Evolutionary conservation across 2,113 vertebrate species (phyloP), one percentile per base, ranked within the genome.

Genomic region (Urocynchramus pylzowi): DNA sequence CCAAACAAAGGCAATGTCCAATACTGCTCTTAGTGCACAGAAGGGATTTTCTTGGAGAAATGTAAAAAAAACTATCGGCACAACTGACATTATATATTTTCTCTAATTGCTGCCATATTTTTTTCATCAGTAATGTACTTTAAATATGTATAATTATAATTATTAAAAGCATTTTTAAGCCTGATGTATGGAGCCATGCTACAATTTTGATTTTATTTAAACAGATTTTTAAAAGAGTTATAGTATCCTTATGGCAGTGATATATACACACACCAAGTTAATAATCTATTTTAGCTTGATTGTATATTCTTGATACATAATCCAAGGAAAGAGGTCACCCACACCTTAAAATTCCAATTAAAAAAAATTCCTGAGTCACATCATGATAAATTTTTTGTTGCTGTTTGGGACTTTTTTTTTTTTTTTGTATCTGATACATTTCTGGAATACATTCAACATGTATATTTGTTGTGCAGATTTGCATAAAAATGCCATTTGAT

Each of bases 401-500:
- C 11, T 65, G 2, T 57, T 47, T 37, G 31, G 31, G 22, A 10
- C 13, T 24, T 33, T 44, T 44, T 11, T 45, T 96, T 30, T 35
- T 49, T 49, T 10, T 50, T 96, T 93, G 61, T 80, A 80, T 75
- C 60, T 93, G 70, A 89, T 26, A 53, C 44, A 90, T 60, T 82
- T 96, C 87, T 96, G 79, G 84, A 95, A 93, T 89, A 95, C 69
- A 93, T 80, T 89, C 73, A 57, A 76, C 28, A 70, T 61, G 23
- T 94, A 70, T 70, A 91, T 95, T 96, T 96, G 19, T 95, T 96
- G 84, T 89, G 69, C 91, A 93, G 31, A 77, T 95, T 76, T 97
- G 54, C 77, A 97, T 92, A 76, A 91, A 95, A 90, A 95, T 85
- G 30, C 24, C 76, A 85, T 74, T 85, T 93, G 96, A 95, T 49